Evolutionary conservation across 2,113 vertebrate genomes (phyloP).

Genomic region (Callaeas wilsoni): DNA sequence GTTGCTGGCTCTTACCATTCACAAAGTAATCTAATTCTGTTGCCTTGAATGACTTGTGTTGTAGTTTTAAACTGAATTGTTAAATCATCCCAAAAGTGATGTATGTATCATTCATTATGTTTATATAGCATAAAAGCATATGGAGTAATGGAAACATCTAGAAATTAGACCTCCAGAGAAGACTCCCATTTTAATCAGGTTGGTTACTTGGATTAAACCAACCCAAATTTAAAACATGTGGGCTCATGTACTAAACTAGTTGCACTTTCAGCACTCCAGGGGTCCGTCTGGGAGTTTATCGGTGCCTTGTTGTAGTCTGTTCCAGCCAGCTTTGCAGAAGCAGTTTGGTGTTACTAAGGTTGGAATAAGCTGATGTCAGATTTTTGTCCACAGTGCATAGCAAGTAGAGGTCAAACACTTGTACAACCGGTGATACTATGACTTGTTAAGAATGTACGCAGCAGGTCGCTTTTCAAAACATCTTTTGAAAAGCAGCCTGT

Average conservation of each 20-base stretch:
- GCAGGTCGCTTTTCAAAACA: slow-evolving; percentile 54
- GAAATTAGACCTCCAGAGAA: slow-evolving; percentile 40
- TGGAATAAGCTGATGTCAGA: slow-evolving; percentile 61
- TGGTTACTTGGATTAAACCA: slow-evolving; percentile 35
- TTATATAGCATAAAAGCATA: not conserved
- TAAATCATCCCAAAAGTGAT: slow-evolving; percentile 4
- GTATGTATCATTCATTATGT: not conserved
- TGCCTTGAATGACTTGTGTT: not conserved
- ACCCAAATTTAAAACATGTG: slow-evolving; percentile 20
- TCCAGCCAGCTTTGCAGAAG: not conserved
- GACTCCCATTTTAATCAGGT: slow-evolving; percentile 34
- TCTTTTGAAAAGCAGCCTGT: slow-evolving; percentile 48
- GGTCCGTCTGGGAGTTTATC: not conserved
- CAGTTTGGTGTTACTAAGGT: slow-evolving; percentile 34
- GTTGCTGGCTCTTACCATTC: not conserved
- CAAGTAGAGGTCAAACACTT: slow-evolving; percentile 52
- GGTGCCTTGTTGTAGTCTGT: not conserved
- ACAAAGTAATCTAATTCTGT: not conserved
- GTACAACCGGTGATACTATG: slow-evolving; percentile 36
- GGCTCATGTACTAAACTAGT: not conserved
- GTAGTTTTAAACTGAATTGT: slow-evolving; percentile 6
- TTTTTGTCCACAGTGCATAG: slow-evolving; percentile 38
- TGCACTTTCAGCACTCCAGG: not conserved
- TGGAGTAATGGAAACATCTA: slow-evolving; percentile 29
- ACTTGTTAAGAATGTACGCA: slow-evolving; percentile 55